These are phyloP conservation scores for Sebastes schlegelii DNA, from an alignment of 2,113 vertebrate species.

Conservation along the genomic window DNA sequence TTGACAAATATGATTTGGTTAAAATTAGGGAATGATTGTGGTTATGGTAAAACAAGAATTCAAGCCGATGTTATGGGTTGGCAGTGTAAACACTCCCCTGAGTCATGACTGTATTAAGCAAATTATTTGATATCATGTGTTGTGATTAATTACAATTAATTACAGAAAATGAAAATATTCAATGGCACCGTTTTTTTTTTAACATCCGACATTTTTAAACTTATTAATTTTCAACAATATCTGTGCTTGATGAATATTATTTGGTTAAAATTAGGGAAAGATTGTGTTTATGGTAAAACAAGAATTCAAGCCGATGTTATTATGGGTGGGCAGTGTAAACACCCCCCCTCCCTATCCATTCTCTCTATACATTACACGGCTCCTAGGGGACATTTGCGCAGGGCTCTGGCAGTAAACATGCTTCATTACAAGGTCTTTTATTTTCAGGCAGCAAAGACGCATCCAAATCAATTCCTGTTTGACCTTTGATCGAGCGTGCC, in stretches of 20 bases:
- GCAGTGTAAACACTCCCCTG: too few relatives aligned
- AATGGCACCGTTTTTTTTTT: neutral
- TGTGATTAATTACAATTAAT: too few relatives aligned
- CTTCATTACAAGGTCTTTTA: conserved; percentile 70
- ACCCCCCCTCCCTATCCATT: neutral
- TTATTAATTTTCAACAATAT: neutral
- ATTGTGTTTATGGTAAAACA: neutral
- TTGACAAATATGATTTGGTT: neutral
- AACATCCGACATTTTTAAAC: neutral
- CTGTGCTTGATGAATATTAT: neutral
- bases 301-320: conserved; percentile 3
- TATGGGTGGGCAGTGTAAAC: conserved; percentile 38
- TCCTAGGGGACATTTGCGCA: conserved; percentile 51
- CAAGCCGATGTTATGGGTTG: too few relatives aligned
- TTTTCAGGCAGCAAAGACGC: conserved; percentile 56
- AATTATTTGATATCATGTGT: too few relatives aligned
- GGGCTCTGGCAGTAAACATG: conserved; percentile 59
- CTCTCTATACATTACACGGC: conserved; percentile 49
- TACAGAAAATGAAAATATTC: neutral
- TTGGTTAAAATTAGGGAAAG: neutral
- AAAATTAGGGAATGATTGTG: neutral
- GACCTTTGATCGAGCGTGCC: conserved; percentile 60
- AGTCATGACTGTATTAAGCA: too few relatives aligned
- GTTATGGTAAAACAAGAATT: neutral
- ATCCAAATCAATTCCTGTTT: conserved; percentile 69